These are phyloP conservation scores for Penaeus chinensis DNA, from an alignment of 1,140 invertebrate genomes.

Conservation along the genomic window DNA sequence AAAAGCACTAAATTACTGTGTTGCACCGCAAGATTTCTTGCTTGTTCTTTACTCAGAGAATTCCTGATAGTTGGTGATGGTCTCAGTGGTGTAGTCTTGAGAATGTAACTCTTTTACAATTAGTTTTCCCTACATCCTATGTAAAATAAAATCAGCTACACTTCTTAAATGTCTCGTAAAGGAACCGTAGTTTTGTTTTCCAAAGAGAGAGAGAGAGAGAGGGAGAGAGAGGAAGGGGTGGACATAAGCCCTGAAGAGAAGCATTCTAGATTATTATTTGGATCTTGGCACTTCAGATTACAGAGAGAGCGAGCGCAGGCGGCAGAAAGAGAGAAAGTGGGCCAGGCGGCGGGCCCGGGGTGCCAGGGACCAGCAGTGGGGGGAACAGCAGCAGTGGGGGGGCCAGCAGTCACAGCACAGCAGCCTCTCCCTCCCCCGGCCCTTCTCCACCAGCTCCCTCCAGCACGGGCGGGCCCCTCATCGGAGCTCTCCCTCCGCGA, in stretches of 20 bases:
- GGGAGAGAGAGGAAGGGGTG: constrained; percentile 33
- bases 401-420: constrained; percentile 63
- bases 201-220: background rate
- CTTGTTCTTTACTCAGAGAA: constrained; percentile 40
- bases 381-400: constrained; percentile 54
- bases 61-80: constrained; percentile 35
- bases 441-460: constrained; percentile 60
- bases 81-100: constrained; percentile 42
- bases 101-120: constrained; percentile 22
- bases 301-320: constrained; percentile 72
- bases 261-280: constrained; percentile 13
- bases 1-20: constrained; percentile 47
- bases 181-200: constrained; percentile 23
- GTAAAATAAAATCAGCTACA: constrained; percentile 14
- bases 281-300: constrained; percentile 67
- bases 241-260: background rate
- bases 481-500: constrained; percentile 61
- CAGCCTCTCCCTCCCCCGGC: constrained; percentile 61
- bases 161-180: constrained; percentile 40
- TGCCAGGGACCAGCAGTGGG: constrained; percentile 47
- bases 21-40: constrained; percentile 52
- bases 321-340: constrained; percentile 69
- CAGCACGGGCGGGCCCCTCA: constrained; percentile 61
- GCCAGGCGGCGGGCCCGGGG: constrained; percentile 49
- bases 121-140: constrained; percentile 19